phyloP scores from a whole-genome alignment of 2,888 invertebrate genomes.

The Drosophila antonietae region DNA sequence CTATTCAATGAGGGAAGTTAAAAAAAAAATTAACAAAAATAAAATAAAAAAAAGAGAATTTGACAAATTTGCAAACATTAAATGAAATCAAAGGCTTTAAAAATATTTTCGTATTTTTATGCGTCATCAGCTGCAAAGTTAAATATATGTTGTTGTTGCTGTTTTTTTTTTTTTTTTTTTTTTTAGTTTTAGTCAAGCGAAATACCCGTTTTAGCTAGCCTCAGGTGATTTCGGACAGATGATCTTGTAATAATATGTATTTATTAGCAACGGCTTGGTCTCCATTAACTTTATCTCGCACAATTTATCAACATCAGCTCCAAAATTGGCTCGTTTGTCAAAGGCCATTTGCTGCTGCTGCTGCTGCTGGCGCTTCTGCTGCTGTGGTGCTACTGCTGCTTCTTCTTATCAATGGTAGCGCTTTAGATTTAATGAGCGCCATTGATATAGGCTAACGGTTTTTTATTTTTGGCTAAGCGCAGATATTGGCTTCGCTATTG shows the following conservation, averaged over 20 bases:
- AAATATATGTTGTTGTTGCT: background rate
- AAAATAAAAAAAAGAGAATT: slow-evolving; percentile 41
- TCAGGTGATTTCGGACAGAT: slow-evolving; percentile 39
- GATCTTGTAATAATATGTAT: slow-evolving; percentile 43
- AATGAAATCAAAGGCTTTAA: slow-evolving; percentile 38
- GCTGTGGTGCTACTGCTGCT: slow-evolving; percentile 6
- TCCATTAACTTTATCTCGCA: slow-evolving; percentile 54
- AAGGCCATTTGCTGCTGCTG: slow-evolving; percentile 21
- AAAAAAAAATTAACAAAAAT: slow-evolving; percentile 1
- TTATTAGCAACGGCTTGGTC: slow-evolving; percentile 37
- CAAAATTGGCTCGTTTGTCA: slow-evolving; percentile 40
- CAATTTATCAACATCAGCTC: slow-evolving; percentile 56
- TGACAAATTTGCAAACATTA: slow-evolving; percentile 62
- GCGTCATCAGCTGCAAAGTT: slow-evolving; percentile 3
- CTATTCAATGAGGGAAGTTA: slow-evolving; percentile 13
- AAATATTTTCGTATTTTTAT: slow-evolving; percentile 12
- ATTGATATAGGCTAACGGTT: slow-evolving; percentile 61
- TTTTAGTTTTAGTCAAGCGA: slow-evolving; percentile 21
- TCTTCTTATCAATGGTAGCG: slow-evolving; percentile 62
- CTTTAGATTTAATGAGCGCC: slow-evolving; percentile 60
- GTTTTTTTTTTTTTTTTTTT: background rate
- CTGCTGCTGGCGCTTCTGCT: slow-evolving; percentile 5
- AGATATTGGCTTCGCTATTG: background rate
- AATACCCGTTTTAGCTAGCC: slow-evolving; percentile 68
- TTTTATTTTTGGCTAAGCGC: slow-evolving; percentile 6